Evolutionary conservation across 2,888 invertebrate species (phyloP).

Genomic region (Lycophotia porphyrea): DNA sequence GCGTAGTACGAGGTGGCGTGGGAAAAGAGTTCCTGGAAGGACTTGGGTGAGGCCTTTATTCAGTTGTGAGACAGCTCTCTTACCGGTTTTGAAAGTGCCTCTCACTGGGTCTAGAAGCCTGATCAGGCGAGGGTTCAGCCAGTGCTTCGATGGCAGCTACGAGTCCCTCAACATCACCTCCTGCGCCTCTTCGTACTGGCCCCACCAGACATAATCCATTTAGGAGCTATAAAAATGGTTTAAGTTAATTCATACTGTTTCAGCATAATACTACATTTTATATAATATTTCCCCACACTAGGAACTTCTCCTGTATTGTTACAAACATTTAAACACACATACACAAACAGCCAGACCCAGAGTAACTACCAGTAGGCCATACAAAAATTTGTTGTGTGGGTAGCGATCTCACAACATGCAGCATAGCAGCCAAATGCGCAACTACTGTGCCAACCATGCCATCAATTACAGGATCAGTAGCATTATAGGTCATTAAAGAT

Average conservation of each 20-base stretch:
- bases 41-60: neutral
- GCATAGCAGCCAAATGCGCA: neutral
- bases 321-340: neutral
- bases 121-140: slow-evolving; percentile 94
- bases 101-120: slow-evolving; percentile 88
- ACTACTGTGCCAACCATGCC: neutral
- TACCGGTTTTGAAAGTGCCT: slow-evolving; percentile 85
- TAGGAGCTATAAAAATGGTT: slow-evolving; percentile 91
- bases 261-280: neutral
- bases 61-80: neutral
- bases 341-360: neutral
- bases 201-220: slow-evolving; percentile 96
- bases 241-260: neutral
- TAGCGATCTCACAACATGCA: neutral
- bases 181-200: slow-evolving; percentile 91
- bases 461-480: neutral
- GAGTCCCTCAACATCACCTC: slow-evolving; percentile 94
- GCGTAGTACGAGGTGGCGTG: neutral
- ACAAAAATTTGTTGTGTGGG: neutral
- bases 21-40: neutral
- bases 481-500: neutral
- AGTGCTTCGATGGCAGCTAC: slow-evolving; percentile 96
- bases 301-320: neutral
- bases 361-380: neutral
- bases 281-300: too few species aligned